Conservation (phyloP, 2,888 invertebrate genomes). For the Bellardia pandia region DNA sequence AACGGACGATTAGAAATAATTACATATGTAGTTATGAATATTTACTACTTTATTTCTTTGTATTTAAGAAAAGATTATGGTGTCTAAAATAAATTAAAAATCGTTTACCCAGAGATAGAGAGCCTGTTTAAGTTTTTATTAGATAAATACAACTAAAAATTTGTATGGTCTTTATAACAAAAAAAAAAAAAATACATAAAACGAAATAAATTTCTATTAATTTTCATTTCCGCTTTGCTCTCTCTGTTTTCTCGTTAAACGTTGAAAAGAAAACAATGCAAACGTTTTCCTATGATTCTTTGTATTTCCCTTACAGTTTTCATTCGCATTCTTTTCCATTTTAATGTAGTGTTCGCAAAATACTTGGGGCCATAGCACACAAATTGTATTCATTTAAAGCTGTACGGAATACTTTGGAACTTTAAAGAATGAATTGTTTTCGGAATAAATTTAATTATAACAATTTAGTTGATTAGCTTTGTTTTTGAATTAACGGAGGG, state of each 20-base stretch:
- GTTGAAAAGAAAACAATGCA: background rate
- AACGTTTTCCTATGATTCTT: background rate
- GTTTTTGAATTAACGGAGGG: too few relatives aligned
- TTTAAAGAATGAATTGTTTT: conserved; percentile 1
- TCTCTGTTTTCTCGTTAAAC: background rate
- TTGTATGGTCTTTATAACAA: background rate
- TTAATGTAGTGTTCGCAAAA: conserved; percentile 40
- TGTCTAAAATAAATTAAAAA: conserved; percentile 14
- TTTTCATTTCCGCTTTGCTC: conserved; percentile 1
- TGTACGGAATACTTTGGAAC: background rate
- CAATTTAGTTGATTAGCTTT: background rate
- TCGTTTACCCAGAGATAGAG: background rate
- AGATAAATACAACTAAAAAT: conserved; percentile 1
- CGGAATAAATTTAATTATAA: background rate
- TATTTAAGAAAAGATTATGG: background rate
- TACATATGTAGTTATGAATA: background rate
- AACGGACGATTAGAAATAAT: background rate
- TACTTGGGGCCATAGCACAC: conserved; percentile 18
- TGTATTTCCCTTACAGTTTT: background rate
- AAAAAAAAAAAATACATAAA: background rate
- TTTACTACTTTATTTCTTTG: background rate
- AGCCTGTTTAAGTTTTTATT: background rate
- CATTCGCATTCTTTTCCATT: background rate
- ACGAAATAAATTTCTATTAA: conserved; percentile 4
- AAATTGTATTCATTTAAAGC: background rate